A percentile compares a stretch with the other conserved stretches of the same genome.
phyloP scores from a whole-genome alignment of 2,113 vertebrate genomes.

The Mirza zaza region DNA sequence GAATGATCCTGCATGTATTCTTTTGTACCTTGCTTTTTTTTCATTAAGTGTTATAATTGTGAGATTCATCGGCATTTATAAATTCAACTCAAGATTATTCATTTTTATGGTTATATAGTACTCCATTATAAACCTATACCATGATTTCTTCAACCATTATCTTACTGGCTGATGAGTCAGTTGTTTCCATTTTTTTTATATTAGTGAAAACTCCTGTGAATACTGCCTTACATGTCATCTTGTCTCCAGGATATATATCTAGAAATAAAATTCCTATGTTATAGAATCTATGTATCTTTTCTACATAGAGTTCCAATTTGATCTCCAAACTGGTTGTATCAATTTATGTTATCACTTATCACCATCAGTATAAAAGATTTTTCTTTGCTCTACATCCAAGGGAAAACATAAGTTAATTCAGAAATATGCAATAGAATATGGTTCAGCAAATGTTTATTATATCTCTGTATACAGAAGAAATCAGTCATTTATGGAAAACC shows the following conservation, averaged over 20 bases:
- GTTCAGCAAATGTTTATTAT: background rate
- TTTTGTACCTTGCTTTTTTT: background rate
- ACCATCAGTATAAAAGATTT: background rate
- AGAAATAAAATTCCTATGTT: background rate
- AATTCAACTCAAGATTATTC: background rate
- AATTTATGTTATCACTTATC: background rate
- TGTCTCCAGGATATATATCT: background rate
- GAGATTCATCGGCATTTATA: background rate
- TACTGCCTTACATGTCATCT: background rate
- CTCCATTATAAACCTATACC: background rate
- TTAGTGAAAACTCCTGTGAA: background rate
- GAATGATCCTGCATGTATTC: background rate
- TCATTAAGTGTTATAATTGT: background rate
- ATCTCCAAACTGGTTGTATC: background rate
- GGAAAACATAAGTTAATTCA: background rate
- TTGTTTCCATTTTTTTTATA: background rate
- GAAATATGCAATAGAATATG: background rate
- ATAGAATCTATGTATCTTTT: background rate
- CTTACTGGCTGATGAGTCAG: background rate
- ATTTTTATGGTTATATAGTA: background rate
- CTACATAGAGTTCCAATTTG: background rate
- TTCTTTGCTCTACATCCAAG: background rate
- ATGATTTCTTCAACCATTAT: background rate
- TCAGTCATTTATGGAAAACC: background rate
- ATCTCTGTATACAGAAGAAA: background rate